A percentile compares a stretch with the other conserved stretches of the same genome.
phyloP scores from a whole-genome alignment of 2,888 invertebrate species.

The Pediacus dermestoides region DNA sequence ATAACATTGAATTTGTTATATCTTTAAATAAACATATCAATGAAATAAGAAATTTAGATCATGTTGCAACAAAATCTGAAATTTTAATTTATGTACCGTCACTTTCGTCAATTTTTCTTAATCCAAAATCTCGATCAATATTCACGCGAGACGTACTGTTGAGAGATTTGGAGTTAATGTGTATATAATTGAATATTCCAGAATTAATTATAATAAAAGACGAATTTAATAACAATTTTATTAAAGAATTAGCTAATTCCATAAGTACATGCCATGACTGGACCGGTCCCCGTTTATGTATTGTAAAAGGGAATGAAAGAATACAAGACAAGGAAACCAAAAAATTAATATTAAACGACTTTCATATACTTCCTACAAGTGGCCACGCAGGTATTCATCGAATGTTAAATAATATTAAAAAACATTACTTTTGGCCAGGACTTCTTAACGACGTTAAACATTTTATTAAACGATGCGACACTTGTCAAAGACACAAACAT shows the following conservation, averaged over 20 bases:
- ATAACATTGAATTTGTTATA: no score
- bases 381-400: neutral
- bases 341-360: neutral
- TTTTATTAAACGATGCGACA: neutral
- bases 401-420: constrained; percentile 1
- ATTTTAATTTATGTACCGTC: no score
- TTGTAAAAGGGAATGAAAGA: neutral
- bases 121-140: no score
- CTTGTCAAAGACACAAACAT: neutral
- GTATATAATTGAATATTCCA: neutral
- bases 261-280: neutral
- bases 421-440: constrained; percentile 1
- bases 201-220: constrained; percentile 1
- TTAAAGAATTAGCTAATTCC: neutral
- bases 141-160: no score
- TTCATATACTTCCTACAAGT: constrained; percentile 2
- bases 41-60: no score
- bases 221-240: neutral
- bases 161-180: neutral
- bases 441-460: neutral
- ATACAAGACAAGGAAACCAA: neutral
- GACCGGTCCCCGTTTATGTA: neutral
- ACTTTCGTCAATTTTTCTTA: no score
- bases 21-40: no score
- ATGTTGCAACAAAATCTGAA: no score